Conservation (phyloP, 2,888 invertebrate genomes). For the Loripinus fragilis region DNA sequence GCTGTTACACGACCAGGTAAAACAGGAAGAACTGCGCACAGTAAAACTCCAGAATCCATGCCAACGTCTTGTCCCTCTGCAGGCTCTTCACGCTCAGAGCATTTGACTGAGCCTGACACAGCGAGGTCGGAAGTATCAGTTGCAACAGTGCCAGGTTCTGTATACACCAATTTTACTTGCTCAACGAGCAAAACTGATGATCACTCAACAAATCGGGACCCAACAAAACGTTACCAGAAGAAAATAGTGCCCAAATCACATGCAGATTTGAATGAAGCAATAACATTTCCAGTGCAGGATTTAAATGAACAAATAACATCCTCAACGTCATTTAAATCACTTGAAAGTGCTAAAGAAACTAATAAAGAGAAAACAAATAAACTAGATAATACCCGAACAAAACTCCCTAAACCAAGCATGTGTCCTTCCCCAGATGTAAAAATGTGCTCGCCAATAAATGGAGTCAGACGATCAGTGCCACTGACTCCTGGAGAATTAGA, state of each 20-base stretch:
- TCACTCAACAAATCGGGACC: background rate
- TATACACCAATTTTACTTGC: background rate
- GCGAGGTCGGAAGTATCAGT: constrained; percentile 23
- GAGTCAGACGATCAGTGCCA: constrained; percentile 60
- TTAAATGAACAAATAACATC: constrained; percentile 63
- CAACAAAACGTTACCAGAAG: constrained; percentile 39
- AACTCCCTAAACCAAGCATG: constrained; percentile 64
- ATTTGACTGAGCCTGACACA: constrained; percentile 16
- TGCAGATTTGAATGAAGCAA: constrained; percentile 58
- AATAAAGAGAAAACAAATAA: constrained; percentile 27
- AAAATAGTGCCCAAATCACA: constrained; percentile 52
- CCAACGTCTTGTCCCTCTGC: constrained; percentile 4
- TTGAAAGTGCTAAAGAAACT: constrained; percentile 34
- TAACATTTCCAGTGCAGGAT: constrained; percentile 59
- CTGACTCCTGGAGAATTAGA: constrained; percentile 69
- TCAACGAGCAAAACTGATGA: constrained; percentile 11
- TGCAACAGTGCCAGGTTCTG: background rate
- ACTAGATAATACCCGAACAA: constrained; percentile 44
- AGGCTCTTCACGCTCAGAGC: constrained; percentile 37
- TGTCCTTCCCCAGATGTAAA: constrained; percentile 53
- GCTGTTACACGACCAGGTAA: constrained; percentile 56
- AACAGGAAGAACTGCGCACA: background rate
- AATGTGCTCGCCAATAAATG: constrained; percentile 53
- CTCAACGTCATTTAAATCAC: constrained; percentile 45
- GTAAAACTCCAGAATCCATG: background rate